Evolutionary conservation across 2,113 vertebrate genomes (phyloP).

Genomic region (Prietella phreatophila): DNA sequence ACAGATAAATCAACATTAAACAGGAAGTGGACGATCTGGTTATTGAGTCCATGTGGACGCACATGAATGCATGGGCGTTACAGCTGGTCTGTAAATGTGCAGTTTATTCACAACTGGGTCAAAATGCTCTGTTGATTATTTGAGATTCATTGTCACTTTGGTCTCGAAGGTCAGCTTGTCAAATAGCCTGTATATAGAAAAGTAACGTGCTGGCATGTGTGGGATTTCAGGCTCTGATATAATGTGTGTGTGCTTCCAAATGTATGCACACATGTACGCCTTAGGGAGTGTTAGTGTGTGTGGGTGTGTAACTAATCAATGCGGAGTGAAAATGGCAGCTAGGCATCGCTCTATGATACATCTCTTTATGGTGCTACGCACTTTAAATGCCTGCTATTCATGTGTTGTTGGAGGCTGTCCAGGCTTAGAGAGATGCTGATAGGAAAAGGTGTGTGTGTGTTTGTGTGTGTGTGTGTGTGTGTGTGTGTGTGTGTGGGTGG

Average conservation of each 20-base stretch:
- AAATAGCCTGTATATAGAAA: background rate
- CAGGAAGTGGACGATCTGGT: background rate
- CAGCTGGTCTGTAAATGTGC: background rate
- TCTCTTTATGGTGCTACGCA: constrained; percentile 48
- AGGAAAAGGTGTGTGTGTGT: constrained; percentile 45
- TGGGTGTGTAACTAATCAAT: constrained; percentile 52
- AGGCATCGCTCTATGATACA: constrained; percentile 44
- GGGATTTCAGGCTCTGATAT: background rate
- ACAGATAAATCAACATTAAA: too few relatives aligned
- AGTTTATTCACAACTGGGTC: background rate
- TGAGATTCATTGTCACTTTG: background rate
- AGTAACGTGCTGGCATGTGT: background rate
- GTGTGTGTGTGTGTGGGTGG: too few relatives aligned
- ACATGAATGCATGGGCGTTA: background rate
- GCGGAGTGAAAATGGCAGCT: constrained; percentile 35
- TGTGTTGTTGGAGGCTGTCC: constrained; percentile 42
- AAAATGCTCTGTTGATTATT: background rate
- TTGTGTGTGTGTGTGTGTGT: constrained; percentile 37
- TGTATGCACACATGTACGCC: constrained; percentile 3
- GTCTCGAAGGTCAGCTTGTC: background rate
- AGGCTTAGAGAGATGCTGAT: constrained; percentile 40
- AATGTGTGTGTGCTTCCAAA: background rate
- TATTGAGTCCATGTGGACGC: background rate
- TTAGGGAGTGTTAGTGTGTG: background rate
- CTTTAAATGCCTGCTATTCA: constrained; percentile 49